Conservation (phyloP, 1,140 invertebrate species). For the Hermetia illucens region DNA sequence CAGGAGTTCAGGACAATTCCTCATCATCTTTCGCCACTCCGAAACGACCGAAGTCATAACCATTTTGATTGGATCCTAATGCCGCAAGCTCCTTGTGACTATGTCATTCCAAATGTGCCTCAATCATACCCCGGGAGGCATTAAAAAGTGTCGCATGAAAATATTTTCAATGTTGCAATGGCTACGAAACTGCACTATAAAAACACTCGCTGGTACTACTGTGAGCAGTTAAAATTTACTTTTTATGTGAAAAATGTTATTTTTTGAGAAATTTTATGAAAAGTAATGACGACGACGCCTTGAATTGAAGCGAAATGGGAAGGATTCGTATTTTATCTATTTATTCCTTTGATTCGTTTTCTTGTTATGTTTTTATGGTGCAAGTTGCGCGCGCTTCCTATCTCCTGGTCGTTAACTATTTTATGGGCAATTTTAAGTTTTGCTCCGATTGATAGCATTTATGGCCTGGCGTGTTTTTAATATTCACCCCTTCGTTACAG, state of each 20-base stretch:
- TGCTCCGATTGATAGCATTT: background rate
- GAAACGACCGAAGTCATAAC: no score
- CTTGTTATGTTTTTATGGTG: background rate
- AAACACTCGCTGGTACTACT: background rate
- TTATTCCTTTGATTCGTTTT: background rate
- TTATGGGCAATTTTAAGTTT: background rate
- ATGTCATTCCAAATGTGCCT: background rate
- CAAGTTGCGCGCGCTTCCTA: background rate
- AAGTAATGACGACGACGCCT: no score
- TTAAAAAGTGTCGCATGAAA: no score
- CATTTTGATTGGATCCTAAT: background rate
- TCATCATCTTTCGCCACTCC: no score
- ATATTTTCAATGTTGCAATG: no score
- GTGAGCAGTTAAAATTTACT: slow-evolving; percentile 1
- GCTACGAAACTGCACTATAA: background rate
- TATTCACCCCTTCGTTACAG: background rate
- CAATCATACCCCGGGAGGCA: background rate
- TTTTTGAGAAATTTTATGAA: background rate
- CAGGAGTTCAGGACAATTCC: no score
- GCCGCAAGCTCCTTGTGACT: background rate
- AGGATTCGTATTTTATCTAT: background rate
- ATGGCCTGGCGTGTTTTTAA: background rate
- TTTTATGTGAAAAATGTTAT: background rate
- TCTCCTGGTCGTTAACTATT: background rate
- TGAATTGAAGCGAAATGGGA: background rate